phyloP scores from a whole-genome alignment of 2,888 invertebrate genomes.

The Stenodema calcarata region DNA sequence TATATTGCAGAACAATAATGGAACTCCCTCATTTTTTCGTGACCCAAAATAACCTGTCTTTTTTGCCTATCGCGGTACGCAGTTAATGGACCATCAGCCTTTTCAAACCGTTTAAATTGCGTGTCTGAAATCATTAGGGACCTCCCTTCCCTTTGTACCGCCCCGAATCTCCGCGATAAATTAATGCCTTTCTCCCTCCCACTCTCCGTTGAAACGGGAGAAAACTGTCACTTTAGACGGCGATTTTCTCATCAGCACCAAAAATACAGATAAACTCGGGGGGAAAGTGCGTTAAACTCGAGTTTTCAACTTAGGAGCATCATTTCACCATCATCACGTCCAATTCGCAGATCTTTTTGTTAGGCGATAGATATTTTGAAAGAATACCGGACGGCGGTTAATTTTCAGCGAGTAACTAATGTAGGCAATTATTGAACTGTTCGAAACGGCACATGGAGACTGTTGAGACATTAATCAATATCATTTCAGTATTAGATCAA shows the following conservation, averaged over 20 bases:
- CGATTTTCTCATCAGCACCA: not conserved
- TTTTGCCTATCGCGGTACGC: not conserved
- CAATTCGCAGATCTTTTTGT: too few relatives aligned
- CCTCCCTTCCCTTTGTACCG: not conserved
- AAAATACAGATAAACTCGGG: not conserved
- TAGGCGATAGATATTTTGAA: too few relatives aligned
- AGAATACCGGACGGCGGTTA: too few relatives aligned
- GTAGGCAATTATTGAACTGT: too few relatives aligned
- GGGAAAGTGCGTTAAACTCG: not conserved
- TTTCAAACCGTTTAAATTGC: not conserved
- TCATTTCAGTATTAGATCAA: too few relatives aligned
- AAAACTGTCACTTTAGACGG: not conserved
- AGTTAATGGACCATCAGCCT: not conserved
- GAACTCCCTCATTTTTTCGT: not conserved
- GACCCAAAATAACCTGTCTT: not conserved
- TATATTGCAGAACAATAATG: not conserved
- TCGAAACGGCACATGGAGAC: too few relatives aligned
- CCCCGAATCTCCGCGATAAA: not conserved
- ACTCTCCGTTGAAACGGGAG: not conserved
- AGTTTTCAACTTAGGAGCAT: not conserved
- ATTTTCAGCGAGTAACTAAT: too few relatives aligned
- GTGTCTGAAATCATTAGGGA: not conserved
- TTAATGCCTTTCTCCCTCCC: not conserved
- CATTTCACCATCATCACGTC: not conserved
- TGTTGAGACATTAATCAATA: too few relatives aligned